Evolutionary conservation across 2,888 invertebrate genomes (phyloP).

Genomic region (Clitarchus hookeri): DNA sequence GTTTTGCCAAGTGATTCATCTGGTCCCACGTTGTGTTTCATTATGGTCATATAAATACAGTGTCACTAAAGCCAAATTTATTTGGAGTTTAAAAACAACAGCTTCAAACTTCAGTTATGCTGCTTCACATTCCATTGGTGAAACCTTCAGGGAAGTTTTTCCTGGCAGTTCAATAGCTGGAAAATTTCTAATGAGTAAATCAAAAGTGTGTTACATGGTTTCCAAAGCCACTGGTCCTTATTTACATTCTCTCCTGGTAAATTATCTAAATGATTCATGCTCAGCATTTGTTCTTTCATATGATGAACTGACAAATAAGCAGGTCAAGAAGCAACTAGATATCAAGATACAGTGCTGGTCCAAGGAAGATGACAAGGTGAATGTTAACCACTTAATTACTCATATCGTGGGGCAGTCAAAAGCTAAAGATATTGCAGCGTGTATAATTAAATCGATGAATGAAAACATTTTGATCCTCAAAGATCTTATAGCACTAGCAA

Average conservation of each 20-base stretch:
- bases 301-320: not conserved
- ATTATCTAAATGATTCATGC: not conserved
- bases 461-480: too few relatives aligned
- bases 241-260: not conserved
- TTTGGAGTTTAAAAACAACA: not conserved
- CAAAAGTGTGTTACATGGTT: not conserved
- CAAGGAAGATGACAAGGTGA: too few relatives aligned
- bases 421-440: too few relatives aligned
- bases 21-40: too few relatives aligned
- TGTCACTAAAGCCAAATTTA: not conserved
- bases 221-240: not conserved
- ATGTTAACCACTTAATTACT: too few relatives aligned
- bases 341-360: too few relatives aligned
- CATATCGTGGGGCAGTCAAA: too few relatives aligned
- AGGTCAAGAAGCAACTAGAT: too few relatives aligned
- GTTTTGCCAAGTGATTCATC: too few relatives aligned
- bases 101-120: not conserved
- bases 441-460: too few relatives aligned
- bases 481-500: too few relatives aligned
- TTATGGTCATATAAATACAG: not conserved
- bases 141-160: not conserved
- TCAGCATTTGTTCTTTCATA: conserved; percentile 10
- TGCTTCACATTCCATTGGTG: not conserved
- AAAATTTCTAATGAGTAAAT: not conserved
- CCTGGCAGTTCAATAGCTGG: not conserved